These are phyloP conservation scores for Antechinus stuartii DNA, from an alignment of 2,113 vertebrate species.

Conservation along the genomic window DNA sequence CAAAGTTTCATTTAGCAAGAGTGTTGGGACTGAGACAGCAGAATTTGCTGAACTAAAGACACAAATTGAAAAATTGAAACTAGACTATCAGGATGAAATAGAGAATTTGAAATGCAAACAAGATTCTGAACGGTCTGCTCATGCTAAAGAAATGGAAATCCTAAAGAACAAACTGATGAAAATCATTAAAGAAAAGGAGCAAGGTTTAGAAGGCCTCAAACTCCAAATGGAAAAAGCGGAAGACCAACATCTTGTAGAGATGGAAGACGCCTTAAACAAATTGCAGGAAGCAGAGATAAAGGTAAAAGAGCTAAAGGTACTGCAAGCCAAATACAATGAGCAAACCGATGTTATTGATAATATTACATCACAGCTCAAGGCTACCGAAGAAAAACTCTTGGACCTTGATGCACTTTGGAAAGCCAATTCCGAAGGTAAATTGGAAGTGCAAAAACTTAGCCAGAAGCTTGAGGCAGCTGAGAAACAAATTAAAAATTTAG, in stretches of 20 bases:
- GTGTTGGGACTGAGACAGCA: constrained; percentile 84
- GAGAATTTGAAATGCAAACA: constrained; percentile 84
- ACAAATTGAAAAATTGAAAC: constrained; percentile 88
- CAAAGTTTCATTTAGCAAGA: constrained; percentile 91
- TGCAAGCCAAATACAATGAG: constrained; percentile 84
- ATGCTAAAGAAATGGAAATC: constrained; percentile 83
- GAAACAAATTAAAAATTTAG: constrained; percentile 86
- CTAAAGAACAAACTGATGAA: constrained; percentile 85
- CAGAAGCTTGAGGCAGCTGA: constrained; percentile 88
- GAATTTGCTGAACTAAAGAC: constrained; percentile 91
- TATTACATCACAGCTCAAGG: constrained; percentile 86
- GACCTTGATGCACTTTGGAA: constrained; percentile 88
- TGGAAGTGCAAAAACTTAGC: constrained; percentile 88
- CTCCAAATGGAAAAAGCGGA: constrained; percentile 90
- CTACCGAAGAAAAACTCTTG: constrained; percentile 87
- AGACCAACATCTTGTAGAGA: constrained; percentile 97
- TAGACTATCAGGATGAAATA: constrained; percentile 86
- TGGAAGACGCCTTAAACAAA: constrained; percentile 96
- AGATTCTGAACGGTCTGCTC: constrained; percentile 81
- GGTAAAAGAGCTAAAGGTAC: constrained; percentile 93
- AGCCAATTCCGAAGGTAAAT: constrained; percentile 90
- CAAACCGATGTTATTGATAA: constrained; percentile 85
- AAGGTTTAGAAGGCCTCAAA: constrained; percentile 87
- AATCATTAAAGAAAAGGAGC: constrained; percentile 90
- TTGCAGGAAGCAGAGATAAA: constrained; percentile 92